Base-by-base conservation (phyloP, 2,888 invertebrate species). In the Temnothorax rugatulus region DNA sequence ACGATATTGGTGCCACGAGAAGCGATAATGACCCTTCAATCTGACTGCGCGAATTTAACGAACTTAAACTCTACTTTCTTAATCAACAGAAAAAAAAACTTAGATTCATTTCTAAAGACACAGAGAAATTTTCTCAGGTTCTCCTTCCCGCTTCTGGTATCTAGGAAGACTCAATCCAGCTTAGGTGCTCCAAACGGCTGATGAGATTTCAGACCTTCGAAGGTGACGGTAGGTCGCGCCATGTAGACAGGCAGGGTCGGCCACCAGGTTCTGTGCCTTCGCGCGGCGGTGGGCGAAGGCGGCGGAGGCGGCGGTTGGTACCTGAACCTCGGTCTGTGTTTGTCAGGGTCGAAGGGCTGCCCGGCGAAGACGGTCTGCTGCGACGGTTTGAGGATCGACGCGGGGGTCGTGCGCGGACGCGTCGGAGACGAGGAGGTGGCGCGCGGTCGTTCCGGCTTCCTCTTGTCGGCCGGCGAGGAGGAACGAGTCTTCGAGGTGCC, bases 311-410 rank as follows among this genome's bases (percentile, higher is more conserved):
- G 96, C 1, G 97, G 97, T 93, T 97, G 97, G 94, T 98, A 98
- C 84, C 98, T 96, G 91, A 96, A 97, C 89, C 96, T 96, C 44
- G 98, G 97, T 73, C 97, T 96, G 95, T 98, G 98, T 61, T 96
- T 96, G 87, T 96, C 96, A 9, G 97, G 97, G 95, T 98, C 97
- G 94, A 97, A 97, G 77, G 96, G 96, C 95, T 97, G 97, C 94
- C 96, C 96, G 82, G 96, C 96, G 91, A 97, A 96, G 54, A 96
- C 95, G 86, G 96, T 95, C 87, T 96, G 96, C 57, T 92, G 91
- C 8, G 91, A 77, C 54, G 92, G 93, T 89, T 95, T 95, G 57
- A 95, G 88, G 52, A 95, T 95, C 34, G 95, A 95, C 3, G 94
- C 63, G 21, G 77, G 71, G 5, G 29, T 29, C 0, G 66, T 64